Evolutionary conservation across 2,113 vertebrate species (phyloP), one percentile per base, ranked within the genome.

Genomic region (Isichthys henryi): DNA sequence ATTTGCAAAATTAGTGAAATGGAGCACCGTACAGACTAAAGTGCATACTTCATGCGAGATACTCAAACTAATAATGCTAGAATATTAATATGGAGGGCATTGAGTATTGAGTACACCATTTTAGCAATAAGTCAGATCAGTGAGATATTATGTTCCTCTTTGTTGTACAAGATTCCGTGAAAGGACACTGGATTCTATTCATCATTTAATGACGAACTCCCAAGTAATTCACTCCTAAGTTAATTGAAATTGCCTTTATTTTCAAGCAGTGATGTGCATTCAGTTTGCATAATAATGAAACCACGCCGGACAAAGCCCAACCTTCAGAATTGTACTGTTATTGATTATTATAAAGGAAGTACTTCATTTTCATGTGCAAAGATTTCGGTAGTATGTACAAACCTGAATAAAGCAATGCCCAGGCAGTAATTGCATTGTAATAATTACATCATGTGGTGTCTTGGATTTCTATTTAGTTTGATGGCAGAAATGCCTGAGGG

Each of bases 221-320:
- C 80, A 45, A 45, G 5, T 83, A 84, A 48, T 45, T 84, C 39
- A 48, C 21, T 43, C 23, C 82, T 84, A 45, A 84, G 8, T 48
- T 46, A 84, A 48, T 84, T 84, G 17, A 84, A 46, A 84, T 48
- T n/a, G 82, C 82, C 82, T 45, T 84, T 84, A 48, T 84, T 48
- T 84, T 84, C 45, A 48, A 10, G 39, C 82, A n/a, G 82, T 84
- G 15, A 84, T 84, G 3, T 84, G 82, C 23, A 48, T n/a, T 84
- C 21, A 84, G 82, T 84, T 84, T 84, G 45, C 82, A 84, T 84
- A 48, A 23, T 84, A 84, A 84, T 82, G 70, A 88, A 45, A 80
- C 74, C 31, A 19, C 15, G 27, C 35, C 5, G 35, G 74, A 80
- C 35, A 80, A 80, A 80, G 35, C 74, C 35, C 35, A 80, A 2